These are phyloP conservation scores for Oscheius sp. DNA, from an alignment of 2,888 invertebrate species.

Conservation along the genomic window DNA sequence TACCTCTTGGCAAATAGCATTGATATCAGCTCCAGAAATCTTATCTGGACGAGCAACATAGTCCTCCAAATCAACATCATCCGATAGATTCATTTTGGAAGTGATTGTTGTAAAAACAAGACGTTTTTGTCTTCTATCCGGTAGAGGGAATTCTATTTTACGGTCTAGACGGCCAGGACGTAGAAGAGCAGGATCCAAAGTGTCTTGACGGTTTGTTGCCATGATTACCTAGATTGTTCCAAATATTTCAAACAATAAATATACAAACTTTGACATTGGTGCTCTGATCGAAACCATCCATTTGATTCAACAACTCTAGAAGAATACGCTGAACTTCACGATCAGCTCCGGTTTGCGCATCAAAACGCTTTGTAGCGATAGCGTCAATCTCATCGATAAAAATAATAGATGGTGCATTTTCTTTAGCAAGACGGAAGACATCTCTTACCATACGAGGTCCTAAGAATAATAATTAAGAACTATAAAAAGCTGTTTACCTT, in stretches of 20 bases:
- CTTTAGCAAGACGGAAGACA: slow-evolving; percentile 96
- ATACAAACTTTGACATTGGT: slow-evolving; percentile 94
- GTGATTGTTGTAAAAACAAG: slow-evolving; percentile 98
- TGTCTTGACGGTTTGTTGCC: slow-evolving; percentile 97
- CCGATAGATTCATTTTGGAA: slow-evolving; percentile 93
- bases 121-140: slow-evolving; percentile 87
- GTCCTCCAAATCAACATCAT: slow-evolving; percentile 96
- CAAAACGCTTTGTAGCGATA: slow-evolving; percentile 90
- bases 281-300: slow-evolving; percentile 99
- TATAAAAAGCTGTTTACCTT: slow-evolving; percentile 74
- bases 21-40: slow-evolving; percentile 98
- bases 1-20: slow-evolving; percentile 97
- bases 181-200: slow-evolving; percentile 93
- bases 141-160: slow-evolving; percentile 97
- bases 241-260: background rate
- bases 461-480: slow-evolving; percentile 23
- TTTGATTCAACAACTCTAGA: slow-evolving; percentile 94
- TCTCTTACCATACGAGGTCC: slow-evolving; percentile 98
- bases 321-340: slow-evolving; percentile 83
- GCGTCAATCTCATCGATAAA: slow-evolving; percentile 99
- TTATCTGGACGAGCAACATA: slow-evolving; percentile 97
- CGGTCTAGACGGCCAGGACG: slow-evolving; percentile 94
- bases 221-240: slow-evolving; percentile 79
- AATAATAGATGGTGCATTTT: slow-evolving; percentile 98
- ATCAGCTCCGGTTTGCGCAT: slow-evolving; percentile 70